Evolutionary conservation across 2,888 invertebrate genomes (phyloP).

Genomic region (Syritta pipiens): DNA sequence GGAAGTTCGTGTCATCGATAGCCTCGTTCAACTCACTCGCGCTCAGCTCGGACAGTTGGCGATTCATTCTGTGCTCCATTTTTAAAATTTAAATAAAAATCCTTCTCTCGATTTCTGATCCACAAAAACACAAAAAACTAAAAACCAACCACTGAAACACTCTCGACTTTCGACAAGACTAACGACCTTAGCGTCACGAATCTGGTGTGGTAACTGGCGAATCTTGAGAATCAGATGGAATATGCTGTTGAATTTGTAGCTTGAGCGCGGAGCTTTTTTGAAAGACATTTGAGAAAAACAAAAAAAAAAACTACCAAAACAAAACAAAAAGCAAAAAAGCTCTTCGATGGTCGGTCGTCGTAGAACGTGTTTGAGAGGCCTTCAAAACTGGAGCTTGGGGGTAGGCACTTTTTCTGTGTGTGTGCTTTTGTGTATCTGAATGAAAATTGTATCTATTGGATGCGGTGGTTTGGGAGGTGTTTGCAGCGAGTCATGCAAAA

Average conservation of each 20-base stretch:
- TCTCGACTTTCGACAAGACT: constrained; percentile 5
- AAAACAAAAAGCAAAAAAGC: too few species aligned
- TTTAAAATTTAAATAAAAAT: background rate
- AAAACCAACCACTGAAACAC: too few species aligned
- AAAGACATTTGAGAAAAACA: constrained; percentile 33
- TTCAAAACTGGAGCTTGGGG: constrained; percentile 16
- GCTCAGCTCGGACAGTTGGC: constrained; percentile 78
- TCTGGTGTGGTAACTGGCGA: constrained; percentile 58
- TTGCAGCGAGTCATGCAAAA: background rate
- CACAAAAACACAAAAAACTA: background rate
- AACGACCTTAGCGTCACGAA: constrained; percentile 55
- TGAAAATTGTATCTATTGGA: background rate
- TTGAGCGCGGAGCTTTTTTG: constrained; percentile 39
- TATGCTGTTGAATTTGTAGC: constrained; percentile 43
- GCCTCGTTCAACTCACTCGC: constrained; percentile 79
- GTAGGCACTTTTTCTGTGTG: background rate
- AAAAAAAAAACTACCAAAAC: too few species aligned
- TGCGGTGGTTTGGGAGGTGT: too few species aligned
- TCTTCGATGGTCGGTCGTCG: too few species aligned
- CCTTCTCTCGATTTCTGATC: background rate
- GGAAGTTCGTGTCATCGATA: constrained; percentile 79
- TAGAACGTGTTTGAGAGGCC: constrained; percentile 43
- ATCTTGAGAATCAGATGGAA: constrained; percentile 39
- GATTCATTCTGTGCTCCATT: constrained; percentile 74
- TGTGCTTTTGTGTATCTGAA: background rate